phyloP scores from a whole-genome alignment of 2,113 vertebrate genomes.

The Hepsetus odoe region DNA sequence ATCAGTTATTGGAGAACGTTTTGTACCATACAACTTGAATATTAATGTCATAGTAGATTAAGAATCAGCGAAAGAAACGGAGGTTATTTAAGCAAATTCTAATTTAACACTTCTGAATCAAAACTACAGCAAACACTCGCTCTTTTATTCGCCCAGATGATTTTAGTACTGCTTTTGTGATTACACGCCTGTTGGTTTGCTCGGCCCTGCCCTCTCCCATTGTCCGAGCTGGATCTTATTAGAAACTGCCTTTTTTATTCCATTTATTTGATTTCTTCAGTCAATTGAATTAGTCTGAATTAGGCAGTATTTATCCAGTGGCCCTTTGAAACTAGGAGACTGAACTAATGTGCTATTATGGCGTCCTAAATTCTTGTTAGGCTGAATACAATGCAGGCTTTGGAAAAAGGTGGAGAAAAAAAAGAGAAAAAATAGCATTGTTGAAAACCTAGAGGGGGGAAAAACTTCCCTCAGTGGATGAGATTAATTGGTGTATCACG shows the following conservation, averaged over 20 bases:
- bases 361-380: slow-evolving; percentile 3
- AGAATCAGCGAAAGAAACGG: slow-evolving; percentile 25
- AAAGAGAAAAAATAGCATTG: background rate
- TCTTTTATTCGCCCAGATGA: slow-evolving; percentile 9
- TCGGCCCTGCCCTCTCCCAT: slow-evolving; percentile 19
- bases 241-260: slow-evolving; percentile 28
- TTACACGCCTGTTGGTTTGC: slow-evolving; percentile 23
- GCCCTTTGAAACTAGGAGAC: slow-evolving; percentile 39
- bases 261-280: slow-evolving; percentile 40
- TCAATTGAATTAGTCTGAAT: slow-evolving; percentile 44
- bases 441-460: slow-evolving; percentile 1
- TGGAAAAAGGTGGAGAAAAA: slow-evolving; percentile 4
- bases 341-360: slow-evolving; percentile 43
- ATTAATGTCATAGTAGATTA: slow-evolving; percentile 41
- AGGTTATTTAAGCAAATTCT: slow-evolving; percentile 25
- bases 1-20: slow-evolving; percentile 10
- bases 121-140: slow-evolving; percentile 29
- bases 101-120: slow-evolving; percentile 34
- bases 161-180: slow-evolving; percentile 34
- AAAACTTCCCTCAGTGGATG: slow-evolving; percentile 1
- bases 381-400: background rate
- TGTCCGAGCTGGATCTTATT: slow-evolving; percentile 34
- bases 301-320: slow-evolving; percentile 39
- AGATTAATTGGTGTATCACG: slow-evolving; percentile 59
- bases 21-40: background rate